Evolutionary conservation across 2,797 vertebrate genomes (phyloP), one percentile per base, ranked within the genome.

Genomic region (Malacoraja senta): DNA sequence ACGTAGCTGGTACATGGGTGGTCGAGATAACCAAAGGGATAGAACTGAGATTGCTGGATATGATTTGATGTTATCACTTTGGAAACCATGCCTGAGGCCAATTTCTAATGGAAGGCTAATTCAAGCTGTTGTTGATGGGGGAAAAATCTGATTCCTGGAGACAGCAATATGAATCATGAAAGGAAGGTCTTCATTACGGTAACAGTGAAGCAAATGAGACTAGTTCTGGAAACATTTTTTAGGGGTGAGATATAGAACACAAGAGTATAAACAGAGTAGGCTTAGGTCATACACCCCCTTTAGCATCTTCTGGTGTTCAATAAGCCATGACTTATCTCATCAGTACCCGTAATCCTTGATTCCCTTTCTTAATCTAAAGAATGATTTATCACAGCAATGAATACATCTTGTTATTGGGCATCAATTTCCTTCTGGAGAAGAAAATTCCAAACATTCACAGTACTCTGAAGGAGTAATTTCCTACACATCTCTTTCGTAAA

Each of bases 1-100:
- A 53, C 38, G 8, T 74, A 24, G 26, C 21, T 76, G 88, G 68
- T 76, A 19, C 35, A 92, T 76, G 38, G 90, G 24, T 92, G 38
- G 90, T 92, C 38, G 32, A 92, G 71, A 92, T 76, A 92, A 76
- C 38, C 35, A 92, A 9, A 72, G 88, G 10, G 32, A 74, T 26
- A 91, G 68, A 35, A 44, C 26, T 26, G 68, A 92, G 71, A 38
- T 76, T 74, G 17, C 68, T 92, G 71, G 71, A 17, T 92, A 26
- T 76, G 71, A 53, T 92, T 92, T 92, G 90, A 92, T 92, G 38
- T 15, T 92, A 88, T 68, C n/a, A 21, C 71, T 53, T 38, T 53
- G 90, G 63, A 92, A 92, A 74, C 35, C 38, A 29, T n/a, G 44
- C 44, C 71, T 58, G 71, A 24, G 24, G 71, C 21, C 76, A 24